These are phyloP conservation scores for Drosophila auraria DNA, from an alignment of 1,140 invertebrate genomes.

Conservation along the genomic window DNA sequence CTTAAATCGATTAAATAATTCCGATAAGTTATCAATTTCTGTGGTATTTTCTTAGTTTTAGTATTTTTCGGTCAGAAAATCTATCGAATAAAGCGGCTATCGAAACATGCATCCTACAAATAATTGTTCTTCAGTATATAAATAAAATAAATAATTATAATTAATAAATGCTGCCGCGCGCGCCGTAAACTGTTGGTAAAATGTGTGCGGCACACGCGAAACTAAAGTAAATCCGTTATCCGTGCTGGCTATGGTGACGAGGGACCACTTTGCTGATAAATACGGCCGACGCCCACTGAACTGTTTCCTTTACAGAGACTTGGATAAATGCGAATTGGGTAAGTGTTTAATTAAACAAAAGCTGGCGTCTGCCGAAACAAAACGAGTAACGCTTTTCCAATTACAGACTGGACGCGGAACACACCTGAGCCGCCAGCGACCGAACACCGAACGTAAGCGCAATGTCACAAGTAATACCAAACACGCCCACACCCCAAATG, in stretches of 20 bases:
- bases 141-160: constrained; percentile 69
- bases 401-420: constrained; percentile 36
- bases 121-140: constrained; percentile 65
- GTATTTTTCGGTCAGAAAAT: constrained; percentile 10
- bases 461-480: constrained; percentile 79
- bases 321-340: constrained; percentile 60
- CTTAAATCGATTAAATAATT: neutral
- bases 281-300: constrained; percentile 75
- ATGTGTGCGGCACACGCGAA: constrained; percentile 42
- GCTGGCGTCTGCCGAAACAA: constrained; percentile 5
- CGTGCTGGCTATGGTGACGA: constrained; percentile 49
- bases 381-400: constrained; percentile 17
- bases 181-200: constrained; percentile 31
- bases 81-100: constrained; percentile 15
- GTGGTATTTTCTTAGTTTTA: neutral
- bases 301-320: constrained; percentile 65
- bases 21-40: neutral
- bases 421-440: constrained; percentile 24
- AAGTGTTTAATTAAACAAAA: constrained; percentile 49
- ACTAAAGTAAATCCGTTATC: constrained; percentile 33
- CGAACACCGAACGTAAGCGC: constrained; percentile 41
- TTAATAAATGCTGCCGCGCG: constrained; percentile 38
- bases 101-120: constrained; percentile 38
- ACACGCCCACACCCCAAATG: constrained; percentile 81
- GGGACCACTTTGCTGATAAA: constrained; percentile 57